Evolutionary conservation across 2,888 invertebrate species (phyloP).

Genomic region (Erebia ligea): DNA sequence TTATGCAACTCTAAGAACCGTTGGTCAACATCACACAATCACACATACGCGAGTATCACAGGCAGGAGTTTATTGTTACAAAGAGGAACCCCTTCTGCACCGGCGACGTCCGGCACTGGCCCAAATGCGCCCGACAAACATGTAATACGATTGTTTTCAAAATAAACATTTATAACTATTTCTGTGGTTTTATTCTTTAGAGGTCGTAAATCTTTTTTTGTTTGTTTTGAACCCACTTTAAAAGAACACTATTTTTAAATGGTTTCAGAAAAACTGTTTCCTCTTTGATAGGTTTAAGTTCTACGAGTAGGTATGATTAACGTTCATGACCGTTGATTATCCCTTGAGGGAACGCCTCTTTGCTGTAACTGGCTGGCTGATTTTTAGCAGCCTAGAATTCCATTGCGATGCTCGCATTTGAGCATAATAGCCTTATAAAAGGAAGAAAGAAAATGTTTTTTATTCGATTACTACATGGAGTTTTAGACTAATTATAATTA

Average conservation of each 20-base stretch:
- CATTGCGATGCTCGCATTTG: too few species aligned
- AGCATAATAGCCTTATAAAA: too few species aligned
- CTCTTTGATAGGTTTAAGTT: background rate
- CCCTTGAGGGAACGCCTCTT: too few species aligned
- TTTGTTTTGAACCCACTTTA: conserved; percentile 53
- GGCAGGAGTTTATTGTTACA: conserved; percentile 39
- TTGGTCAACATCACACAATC: conserved; percentile 25
- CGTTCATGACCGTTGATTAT: background rate
- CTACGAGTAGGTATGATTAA: too few species aligned
- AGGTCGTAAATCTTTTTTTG: conserved; percentile 62
- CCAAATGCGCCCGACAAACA: conserved; percentile 29
- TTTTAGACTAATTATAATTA: too few species aligned
- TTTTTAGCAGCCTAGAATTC: too few species aligned
- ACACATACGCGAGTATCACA: conserved; percentile 14
- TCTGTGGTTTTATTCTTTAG: conserved; percentile 55
- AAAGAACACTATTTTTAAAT: conserved; percentile 48
- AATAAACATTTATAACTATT: conserved; percentile 68
- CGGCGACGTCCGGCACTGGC: conserved; percentile 18
- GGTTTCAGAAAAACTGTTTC: conserved; percentile 21
- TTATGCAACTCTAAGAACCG: conserved; percentile 27
- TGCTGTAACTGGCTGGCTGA: too few species aligned
- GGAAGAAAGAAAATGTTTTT: too few species aligned
- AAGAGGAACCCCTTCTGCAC: conserved; percentile 42
- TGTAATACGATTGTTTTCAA: conserved; percentile 52
- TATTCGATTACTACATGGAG: too few species aligned